phyloP scores from a whole-genome alignment of 2,888 invertebrate species.

The Lasioglossum zephyrum region DNA sequence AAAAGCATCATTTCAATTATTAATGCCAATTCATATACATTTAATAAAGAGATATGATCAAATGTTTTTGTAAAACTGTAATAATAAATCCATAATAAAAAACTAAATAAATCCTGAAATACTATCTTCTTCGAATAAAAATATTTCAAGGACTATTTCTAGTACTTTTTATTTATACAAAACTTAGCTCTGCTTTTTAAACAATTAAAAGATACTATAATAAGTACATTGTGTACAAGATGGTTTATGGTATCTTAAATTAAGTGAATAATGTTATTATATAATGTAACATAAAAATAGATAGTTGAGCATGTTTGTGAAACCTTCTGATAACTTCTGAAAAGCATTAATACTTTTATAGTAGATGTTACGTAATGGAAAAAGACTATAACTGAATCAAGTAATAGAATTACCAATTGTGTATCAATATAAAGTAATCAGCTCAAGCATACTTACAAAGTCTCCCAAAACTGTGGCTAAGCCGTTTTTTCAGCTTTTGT shows the following conservation, averaged over 20 bases:
- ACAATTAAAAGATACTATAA: neutral
- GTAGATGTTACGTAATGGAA: constrained; percentile 26
- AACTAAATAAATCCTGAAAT: neutral
- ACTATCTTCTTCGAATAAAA: neutral
- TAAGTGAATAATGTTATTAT: constrained; percentile 9
- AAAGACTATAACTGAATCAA: neutral
- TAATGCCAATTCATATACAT: too few relatives aligned
- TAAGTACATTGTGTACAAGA: neutral
- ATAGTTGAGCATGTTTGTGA: constrained; percentile 16
- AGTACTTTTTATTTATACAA: neutral
- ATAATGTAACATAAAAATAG: constrained; percentile 15
- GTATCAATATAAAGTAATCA: neutral
- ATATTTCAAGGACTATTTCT: neutral
- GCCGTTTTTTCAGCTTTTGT: constrained; percentile 97
- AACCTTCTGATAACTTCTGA: constrained; percentile 15
- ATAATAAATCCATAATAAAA: too few relatives aligned
- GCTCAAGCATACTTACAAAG: constrained; percentile 91
- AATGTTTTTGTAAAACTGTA: neutral
- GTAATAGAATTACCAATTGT: constrained; percentile 9
- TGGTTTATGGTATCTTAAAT: neutral
- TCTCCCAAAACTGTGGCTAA: constrained; percentile 98
- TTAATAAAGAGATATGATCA: too few relatives aligned
- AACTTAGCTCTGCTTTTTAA: neutral
- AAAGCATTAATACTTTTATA: constrained; percentile 24
- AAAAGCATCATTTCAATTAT: neutral